These are phyloP conservation scores for Drosophila arizonae DNA, from an alignment of 1,140 invertebrate species.

Conservation along the genomic window DNA sequence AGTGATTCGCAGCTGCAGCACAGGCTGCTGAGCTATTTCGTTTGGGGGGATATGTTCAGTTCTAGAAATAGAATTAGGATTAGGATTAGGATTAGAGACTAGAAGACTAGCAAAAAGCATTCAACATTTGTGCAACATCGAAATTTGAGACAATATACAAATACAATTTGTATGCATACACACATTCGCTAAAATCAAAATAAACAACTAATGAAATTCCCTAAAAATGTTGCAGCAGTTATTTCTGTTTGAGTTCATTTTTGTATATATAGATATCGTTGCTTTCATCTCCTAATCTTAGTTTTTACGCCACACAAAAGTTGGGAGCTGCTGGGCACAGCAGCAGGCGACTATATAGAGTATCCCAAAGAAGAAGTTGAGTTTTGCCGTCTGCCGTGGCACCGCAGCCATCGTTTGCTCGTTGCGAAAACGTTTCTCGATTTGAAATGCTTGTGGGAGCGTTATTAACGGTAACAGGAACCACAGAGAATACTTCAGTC, in stretches of 20 bases:
- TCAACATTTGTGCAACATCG: conserved; percentile 56
- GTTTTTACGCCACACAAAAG: conserved; percentile 59
- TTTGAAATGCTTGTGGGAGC: conserved; percentile 92
- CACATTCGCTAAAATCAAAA: conserved; percentile 37
- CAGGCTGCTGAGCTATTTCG: conserved; percentile 9
- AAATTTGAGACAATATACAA: conserved; percentile 44
- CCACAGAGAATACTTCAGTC: conserved; percentile 92
- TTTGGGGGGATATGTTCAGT: conserved; percentile 62
- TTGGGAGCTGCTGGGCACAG: conserved; percentile 85
- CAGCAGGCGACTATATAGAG: conserved; percentile 92
- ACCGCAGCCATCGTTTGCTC: conserved; percentile 90
- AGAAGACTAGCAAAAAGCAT: conserved; percentile 62
- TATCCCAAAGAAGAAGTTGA: conserved; percentile 96
- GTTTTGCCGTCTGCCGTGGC: conserved; percentile 93
- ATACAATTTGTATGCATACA: conserved; percentile 39
- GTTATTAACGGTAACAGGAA: conserved; percentile 95
- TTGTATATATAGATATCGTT: conserved; percentile 11
- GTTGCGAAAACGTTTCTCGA: conserved; percentile 94
- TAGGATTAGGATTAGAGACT: conserved; percentile 44
- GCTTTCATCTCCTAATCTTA: conserved; percentile 27
- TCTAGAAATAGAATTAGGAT: conserved; percentile 43
- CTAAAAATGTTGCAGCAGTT: conserved; percentile 65
- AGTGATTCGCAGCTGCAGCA: conserved; percentile 29
- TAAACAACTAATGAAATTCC: conserved; percentile 68
- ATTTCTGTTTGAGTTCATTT: background rate